These are phyloP conservation scores for Octopus sinensis DNA, from an alignment of 1,140 invertebrate genomes.

Conservation along the genomic window DNA sequence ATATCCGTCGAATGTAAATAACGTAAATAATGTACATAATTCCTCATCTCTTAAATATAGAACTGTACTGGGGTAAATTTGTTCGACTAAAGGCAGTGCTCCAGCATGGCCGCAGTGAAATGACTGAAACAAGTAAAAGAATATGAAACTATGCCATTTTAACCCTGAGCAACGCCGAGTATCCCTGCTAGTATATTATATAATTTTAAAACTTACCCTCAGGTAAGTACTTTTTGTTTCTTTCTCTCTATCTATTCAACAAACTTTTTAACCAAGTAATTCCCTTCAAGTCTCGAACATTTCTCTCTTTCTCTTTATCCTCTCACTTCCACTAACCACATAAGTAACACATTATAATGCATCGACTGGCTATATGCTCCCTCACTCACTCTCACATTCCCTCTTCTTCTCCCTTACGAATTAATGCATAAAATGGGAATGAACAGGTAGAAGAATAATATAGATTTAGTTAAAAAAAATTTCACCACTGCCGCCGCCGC, in stretches of 20 bases:
- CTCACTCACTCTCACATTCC: neutral
- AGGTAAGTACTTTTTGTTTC: neutral
- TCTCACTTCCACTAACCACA: neutral
- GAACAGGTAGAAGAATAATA: neutral
- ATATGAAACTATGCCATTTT: no score
- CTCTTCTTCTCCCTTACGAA: conserved; percentile 7
- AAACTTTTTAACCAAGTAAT: neutral
- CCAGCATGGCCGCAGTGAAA: no score
- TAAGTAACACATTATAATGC: neutral
- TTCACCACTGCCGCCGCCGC: neutral
- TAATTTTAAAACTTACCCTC: no score
- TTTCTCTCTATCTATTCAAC: conserved; percentile 1
- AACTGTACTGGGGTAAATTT: no score
- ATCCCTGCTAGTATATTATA: no score
- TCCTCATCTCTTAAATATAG: no score
- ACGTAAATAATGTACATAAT: no score
- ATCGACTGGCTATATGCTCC: neutral
- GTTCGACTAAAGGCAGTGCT: no score
- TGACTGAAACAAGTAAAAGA: no score
- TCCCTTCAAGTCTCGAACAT: neutral
- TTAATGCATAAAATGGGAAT: neutral
- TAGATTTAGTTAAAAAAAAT: neutral
- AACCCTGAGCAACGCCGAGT: no score
- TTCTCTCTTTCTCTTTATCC: conserved; percentile 7
- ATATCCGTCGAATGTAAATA: no score